These are phyloP conservation scores for Drosophila kurseongensis DNA, from an alignment of 1,140 invertebrate genomes.

Conservation along the genomic window DNA sequence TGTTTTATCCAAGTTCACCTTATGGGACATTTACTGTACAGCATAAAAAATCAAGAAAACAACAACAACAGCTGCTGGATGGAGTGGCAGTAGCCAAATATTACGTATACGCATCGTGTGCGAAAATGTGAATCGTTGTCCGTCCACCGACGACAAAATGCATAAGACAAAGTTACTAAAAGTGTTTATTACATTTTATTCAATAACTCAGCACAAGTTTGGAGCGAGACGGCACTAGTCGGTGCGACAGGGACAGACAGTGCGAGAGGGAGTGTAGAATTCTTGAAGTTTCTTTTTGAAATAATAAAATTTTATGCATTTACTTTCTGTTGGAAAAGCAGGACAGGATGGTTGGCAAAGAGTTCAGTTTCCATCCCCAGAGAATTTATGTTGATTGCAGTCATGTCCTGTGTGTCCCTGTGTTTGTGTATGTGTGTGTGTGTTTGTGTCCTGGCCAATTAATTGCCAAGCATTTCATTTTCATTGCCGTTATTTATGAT, in stretches of 20 bases:
- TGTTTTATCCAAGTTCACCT: neutral
- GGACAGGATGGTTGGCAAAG: neutral
- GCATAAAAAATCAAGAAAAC: neutral
- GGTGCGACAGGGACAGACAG: neutral
- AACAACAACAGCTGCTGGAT: slow-evolving; percentile 2
- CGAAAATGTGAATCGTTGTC: slow-evolving; percentile 27
- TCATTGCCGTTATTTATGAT: slow-evolving; percentile 74
- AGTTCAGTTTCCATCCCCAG: slow-evolving; percentile 12
- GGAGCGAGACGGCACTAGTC: neutral
- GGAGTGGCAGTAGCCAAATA: slow-evolving; percentile 49
- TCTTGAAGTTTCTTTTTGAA: slow-evolving; percentile 70
- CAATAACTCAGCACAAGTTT: slow-evolving; percentile 60
- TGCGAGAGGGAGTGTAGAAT: slow-evolving; percentile 1
- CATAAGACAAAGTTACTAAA: slow-evolving; percentile 80
- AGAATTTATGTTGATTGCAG: slow-evolving; percentile 77
- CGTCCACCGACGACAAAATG: slow-evolving; percentile 43
- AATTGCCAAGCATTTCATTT: slow-evolving; percentile 75
- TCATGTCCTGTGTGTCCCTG: slow-evolving; percentile 7
- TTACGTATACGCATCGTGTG: slow-evolving; percentile 73
- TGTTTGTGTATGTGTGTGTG: slow-evolving; percentile 3
- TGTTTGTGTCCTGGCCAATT: slow-evolving; percentile 57
- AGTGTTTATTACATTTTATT: slow-evolving; percentile 83
- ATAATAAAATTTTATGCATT: slow-evolving; percentile 76
- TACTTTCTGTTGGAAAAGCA: slow-evolving; percentile 25
- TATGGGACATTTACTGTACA: neutral